A percentile compares a stretch with the other conserved stretches of the same genome.
phyloP scores from a whole-genome alignment of 2,888 invertebrate species.

The Lycia hirtaria region DNA sequence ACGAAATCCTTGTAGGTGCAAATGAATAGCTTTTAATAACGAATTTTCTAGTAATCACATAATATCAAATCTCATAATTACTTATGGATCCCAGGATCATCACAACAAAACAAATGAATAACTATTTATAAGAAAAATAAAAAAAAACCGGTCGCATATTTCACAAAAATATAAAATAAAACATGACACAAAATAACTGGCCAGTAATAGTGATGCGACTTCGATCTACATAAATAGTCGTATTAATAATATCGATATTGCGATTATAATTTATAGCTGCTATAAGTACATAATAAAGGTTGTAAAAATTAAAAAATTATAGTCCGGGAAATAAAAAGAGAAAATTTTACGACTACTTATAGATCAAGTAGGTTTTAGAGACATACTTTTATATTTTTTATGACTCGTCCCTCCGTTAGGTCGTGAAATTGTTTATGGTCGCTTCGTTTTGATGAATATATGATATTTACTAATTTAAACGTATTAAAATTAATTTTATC shows the following conservation, averaged over 20 bases:
- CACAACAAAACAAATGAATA: constrained; percentile 28
- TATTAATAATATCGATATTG: constrained; percentile 28
- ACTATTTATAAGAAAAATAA: constrained; percentile 15
- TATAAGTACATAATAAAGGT: constrained; percentile 23
- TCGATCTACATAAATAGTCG: constrained; percentile 14
- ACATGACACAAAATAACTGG: too few relatives aligned
- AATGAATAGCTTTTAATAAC: too few relatives aligned
- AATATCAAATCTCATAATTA: too few relatives aligned
- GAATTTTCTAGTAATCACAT: too few relatives aligned
- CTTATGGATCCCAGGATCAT: too few relatives aligned
- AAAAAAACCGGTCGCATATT: constrained; percentile 23
- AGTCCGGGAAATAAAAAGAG: constrained; percentile 28
- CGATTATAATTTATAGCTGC: constrained; percentile 24
- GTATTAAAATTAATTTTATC: constrained; percentile 36
- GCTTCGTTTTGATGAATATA: constrained; percentile 36
- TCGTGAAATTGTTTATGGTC: constrained; percentile 37
- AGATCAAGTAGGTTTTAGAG: constrained; percentile 32
- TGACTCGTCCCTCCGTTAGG: constrained; percentile 23
- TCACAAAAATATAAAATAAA: constrained; percentile 8
- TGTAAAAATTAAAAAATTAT: constrained; percentile 33
- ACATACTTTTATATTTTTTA: constrained; percentile 31
- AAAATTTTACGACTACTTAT: constrained; percentile 34
- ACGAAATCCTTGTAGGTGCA: too few relatives aligned
- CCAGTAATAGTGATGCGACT: constrained; percentile 29
- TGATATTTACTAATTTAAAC: constrained; percentile 39